Conservation (phyloP, 2,888 invertebrate genomes). For the Pyrgus malvae region DNA sequence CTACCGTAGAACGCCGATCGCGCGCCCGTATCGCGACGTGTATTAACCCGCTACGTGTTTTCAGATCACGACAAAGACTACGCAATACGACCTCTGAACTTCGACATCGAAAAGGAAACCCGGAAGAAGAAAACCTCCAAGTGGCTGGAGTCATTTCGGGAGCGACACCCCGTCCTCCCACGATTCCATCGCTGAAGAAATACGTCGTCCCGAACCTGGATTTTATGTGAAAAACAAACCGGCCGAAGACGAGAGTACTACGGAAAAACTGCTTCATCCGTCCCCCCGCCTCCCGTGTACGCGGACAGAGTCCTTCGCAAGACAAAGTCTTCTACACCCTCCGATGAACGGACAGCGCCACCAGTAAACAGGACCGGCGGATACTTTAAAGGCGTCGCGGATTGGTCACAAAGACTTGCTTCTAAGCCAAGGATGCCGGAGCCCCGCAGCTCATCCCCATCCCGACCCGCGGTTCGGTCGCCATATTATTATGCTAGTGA, state of each 20-base stretch:
- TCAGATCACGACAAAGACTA: constrained; percentile 87
- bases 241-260: constrained; percentile 75
- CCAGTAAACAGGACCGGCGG: constrained; percentile 74
- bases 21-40: constrained; percentile 53
- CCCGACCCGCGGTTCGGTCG: constrained; percentile 67
- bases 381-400: constrained; percentile 88
- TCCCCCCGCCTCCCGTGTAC: constrained; percentile 69
- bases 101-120: constrained; percentile 94
- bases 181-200: constrained; percentile 85
- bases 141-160: constrained; percentile 95
- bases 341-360: constrained; percentile 71
- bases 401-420: constrained; percentile 88
- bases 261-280: constrained; percentile 66
- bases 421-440: constrained; percentile 77
- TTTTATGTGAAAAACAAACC: constrained; percentile 90
- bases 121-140: constrained; percentile 94
- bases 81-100: constrained; percentile 90
- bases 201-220: constrained; percentile 83
- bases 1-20: constrained; percentile 51
- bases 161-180: constrained; percentile 91
- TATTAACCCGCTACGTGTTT: constrained; percentile 66
- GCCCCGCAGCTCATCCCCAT: constrained; percentile 72
- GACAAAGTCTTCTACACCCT: constrained; percentile 78
- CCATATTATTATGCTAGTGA: constrained; percentile 70
- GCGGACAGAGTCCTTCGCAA: constrained; percentile 74